Evolutionary conservation across 2,888 invertebrate genomes (phyloP).

Genomic region (Boloria euphrosyne): DNA sequence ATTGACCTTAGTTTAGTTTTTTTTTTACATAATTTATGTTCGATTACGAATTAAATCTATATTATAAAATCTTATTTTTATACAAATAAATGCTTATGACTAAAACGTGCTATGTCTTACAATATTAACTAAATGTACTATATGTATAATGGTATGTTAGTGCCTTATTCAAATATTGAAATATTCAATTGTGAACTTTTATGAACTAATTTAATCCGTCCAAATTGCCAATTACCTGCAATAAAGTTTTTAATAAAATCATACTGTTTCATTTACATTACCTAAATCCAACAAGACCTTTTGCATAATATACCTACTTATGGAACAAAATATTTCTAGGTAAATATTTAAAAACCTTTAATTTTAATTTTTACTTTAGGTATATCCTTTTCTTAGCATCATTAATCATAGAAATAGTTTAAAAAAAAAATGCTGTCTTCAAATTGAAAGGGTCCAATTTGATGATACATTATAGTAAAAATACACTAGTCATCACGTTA

Average conservation of each 20-base stretch:
- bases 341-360: too few relatives aligned
- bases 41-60: slow-evolving; percentile 69
- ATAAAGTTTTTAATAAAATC: slow-evolving; percentile 62
- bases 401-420: too few relatives aligned
- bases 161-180: slow-evolving; percentile 64
- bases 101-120: slow-evolving; percentile 62
- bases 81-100: slow-evolving; percentile 65
- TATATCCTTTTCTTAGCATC: too few relatives aligned
- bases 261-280: slow-evolving; percentile 40
- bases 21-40: slow-evolving; percentile 76
- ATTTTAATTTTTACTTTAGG: too few relatives aligned
- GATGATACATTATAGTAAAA: slow-evolving; percentile 17
- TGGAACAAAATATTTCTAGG: too few relatives aligned
- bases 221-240: slow-evolving; percentile 72
- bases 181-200: slow-evolving; percentile 55
- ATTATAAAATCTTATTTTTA: slow-evolving; percentile 72
- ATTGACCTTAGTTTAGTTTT: slow-evolving; percentile 69
- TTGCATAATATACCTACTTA: too few relatives aligned
- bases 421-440: slow-evolving; percentile 13
- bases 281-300: too few relatives aligned
- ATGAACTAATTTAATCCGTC: slow-evolving; percentile 60
- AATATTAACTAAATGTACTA: slow-evolving; percentile 59
- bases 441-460: slow-evolving; percentile 14
- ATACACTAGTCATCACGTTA: slow-evolving; percentile 30
- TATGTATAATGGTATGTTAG: slow-evolving; percentile 57